phyloP scores from a whole-genome alignment of 2,888 invertebrate species.

The Dynastes maya region DNA sequence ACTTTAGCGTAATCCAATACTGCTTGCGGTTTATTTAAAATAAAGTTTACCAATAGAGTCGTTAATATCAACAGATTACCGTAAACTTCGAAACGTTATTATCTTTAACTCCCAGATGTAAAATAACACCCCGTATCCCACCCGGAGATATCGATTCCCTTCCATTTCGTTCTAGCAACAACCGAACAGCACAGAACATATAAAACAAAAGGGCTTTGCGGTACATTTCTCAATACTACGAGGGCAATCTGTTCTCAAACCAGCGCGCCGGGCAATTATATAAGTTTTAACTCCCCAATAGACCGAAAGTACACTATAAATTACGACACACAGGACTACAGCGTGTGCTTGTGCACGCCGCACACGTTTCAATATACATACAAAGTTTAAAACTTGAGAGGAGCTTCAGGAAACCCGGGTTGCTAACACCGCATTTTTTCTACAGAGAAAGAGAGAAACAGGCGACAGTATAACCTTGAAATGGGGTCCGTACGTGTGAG shows the following conservation, averaged over 20 bases:
- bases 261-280: conserved; percentile 67
- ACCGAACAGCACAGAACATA: not conserved
- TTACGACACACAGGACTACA: conserved; percentile 36
- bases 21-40: conserved; percentile 22
- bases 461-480: not conserved
- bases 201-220: conserved; percentile 45
- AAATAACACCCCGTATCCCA: conserved; percentile 61
- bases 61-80: conserved; percentile 46
- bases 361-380: no score
- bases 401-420: not conserved
- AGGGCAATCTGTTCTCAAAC: conserved; percentile 66
- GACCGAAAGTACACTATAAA: conserved; percentile 56
- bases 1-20: conserved; percentile 31
- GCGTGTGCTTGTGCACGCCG: not conserved
- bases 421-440: no score
- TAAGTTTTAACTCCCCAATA: conserved; percentile 63
- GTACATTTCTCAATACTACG: conserved; percentile 62
- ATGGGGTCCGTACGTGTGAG: not conserved
- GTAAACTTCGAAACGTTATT: conserved; percentile 47
- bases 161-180: not conserved
- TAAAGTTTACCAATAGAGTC: conserved; percentile 42
- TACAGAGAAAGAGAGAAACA: not conserved
- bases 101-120: conserved; percentile 60
- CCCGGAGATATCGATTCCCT: no score
- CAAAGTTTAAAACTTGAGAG: conserved; percentile 1